Percentiles rank a stretch among this genome's conserved stretches.
phyloP scores from a whole-genome alignment of 2,113 vertebrate species.

The Varanus komodoensis region DNA sequence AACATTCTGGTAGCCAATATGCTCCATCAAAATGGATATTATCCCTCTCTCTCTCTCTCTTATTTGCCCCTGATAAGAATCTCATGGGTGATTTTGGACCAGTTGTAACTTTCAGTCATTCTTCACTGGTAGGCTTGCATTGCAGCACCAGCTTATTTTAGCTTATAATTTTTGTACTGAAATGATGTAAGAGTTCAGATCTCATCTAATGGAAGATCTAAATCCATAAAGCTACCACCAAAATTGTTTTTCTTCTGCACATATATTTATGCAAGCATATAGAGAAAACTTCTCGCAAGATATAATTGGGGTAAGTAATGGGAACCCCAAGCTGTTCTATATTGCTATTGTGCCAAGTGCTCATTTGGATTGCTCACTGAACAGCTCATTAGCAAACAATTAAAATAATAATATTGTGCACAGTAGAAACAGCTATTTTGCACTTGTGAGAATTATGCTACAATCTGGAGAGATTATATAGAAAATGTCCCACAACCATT shows the following conservation, averaged over 20 bases:
- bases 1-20: not conserved
- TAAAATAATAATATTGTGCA: conserved; percentile 60
- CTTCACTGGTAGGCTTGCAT: not conserved
- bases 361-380: conserved; percentile 59
- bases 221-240: conserved; percentile 7
- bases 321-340: conserved; percentile 34
- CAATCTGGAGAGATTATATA: conserved; percentile 47
- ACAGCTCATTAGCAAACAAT: conserved; percentile 70
- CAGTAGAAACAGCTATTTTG: conserved; percentile 55
- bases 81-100: not conserved
- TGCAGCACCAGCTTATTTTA: not conserved
- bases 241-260: not conserved
- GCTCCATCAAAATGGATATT: not conserved
- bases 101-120: not conserved
- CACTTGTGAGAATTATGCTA: conserved; percentile 47
- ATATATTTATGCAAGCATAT: conserved; percentile 12
- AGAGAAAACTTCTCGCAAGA: conserved; percentile 34
- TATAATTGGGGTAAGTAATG: conserved; percentile 4
- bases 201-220: conserved; percentile 25
- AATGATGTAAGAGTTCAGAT: not conserved
- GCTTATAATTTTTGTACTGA: not conserved
- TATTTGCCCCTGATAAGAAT: not conserved
- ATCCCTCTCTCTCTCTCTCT: not conserved
- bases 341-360: conserved; percentile 41
- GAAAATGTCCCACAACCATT: conserved; percentile 55